Evolutionary conservation across 1,140 invertebrate species (phyloP), one percentile per base, ranked within the genome.

Genomic region (Whitmania pigra): DNA sequence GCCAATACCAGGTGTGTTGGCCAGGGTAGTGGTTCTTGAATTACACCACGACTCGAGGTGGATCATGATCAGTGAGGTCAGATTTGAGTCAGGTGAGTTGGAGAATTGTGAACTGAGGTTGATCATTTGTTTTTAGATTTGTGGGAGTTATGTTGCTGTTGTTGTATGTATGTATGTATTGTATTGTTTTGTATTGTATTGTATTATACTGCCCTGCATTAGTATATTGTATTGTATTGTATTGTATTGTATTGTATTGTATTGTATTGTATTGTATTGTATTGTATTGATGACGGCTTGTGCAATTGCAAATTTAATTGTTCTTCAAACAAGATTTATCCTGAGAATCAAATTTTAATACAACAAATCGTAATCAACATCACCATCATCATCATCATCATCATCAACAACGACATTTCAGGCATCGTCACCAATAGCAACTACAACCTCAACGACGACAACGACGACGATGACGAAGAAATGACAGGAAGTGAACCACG

Each of bases 51-150:
- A 90, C 13, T 86, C 89, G 4, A 85, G 87, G 71, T 94, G 91
- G 91, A 90, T 95, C 73, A 87, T 95, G 81, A 87, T 95, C 76
- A 92, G 90, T 81, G 92, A 94, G 83, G 85, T 94, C 67, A 74
- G 77, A 31, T 83, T 84, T 74, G 75, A 77, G 25, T 82, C 80
- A 69, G 76, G 79, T 81, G 75, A 78, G 78, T 78, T 11, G 57
- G 22, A 1, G 7, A 1, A 2, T 63, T 25, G 57, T n/a, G n/a
- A n/a, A n/a, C n/a, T 49, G 9, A 49, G 43, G 43, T 11, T 49
- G 43, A 49, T 11, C 43, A 7, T 49, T 49, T 49, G 15, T 49
- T 49, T 49, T 13, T 0, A 49, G 11, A 13, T 15, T 49, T 49
- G 43, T 11, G n/a, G n/a, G n/a, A n/a, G n/a, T n/a, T n/a, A n/a